phyloP scores from a whole-genome alignment of 2,113 vertebrate genomes.

The Tachysurus fulvidraco region DNA sequence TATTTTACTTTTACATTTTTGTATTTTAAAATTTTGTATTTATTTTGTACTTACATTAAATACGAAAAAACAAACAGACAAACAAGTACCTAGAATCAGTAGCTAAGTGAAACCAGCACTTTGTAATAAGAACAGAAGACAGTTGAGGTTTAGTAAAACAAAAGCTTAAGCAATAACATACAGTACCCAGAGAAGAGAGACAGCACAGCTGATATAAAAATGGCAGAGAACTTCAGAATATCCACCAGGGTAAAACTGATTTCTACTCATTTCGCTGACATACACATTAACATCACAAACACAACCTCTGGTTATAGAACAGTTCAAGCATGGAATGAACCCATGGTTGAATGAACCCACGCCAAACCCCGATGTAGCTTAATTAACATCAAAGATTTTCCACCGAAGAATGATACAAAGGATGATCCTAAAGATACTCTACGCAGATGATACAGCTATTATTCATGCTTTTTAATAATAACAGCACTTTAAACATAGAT shows the following conservation, averaged over 20 bases:
- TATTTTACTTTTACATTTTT: too few relatives aligned
- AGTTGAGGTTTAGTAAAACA: background rate
- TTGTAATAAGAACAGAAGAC: background rate
- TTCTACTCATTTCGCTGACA: slow-evolving; percentile 46
- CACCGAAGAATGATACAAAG: slow-evolving; percentile 32
- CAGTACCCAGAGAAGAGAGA: slow-evolving; percentile 1
- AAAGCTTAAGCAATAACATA: background rate
- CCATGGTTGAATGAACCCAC: background rate
- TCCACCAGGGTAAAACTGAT: slow-evolving; percentile 40
- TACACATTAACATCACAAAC: slow-evolving; percentile 35
- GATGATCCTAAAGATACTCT: slow-evolving; percentile 26
- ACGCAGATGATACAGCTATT: background rate
- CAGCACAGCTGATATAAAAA: slow-evolving; percentile 3
- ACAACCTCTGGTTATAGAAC: background rate
- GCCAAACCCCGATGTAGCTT: slow-evolving; percentile 32
- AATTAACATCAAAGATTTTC: slow-evolving; percentile 48
- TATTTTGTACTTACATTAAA: too few relatives aligned
- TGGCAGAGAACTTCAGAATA: slow-evolving; percentile 28
- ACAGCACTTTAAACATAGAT: background rate
- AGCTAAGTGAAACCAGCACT: background rate
- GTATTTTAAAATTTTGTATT: too few relatives aligned
- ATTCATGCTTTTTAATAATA: slow-evolving; percentile 50
- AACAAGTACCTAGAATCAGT: slow-evolving; percentile 4
- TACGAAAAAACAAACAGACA: background rate
- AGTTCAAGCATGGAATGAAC: slow-evolving; percentile 24